phyloP scores from a whole-genome alignment of 2,113 vertebrate genomes.

The Pterocles gutturalis region DNA sequence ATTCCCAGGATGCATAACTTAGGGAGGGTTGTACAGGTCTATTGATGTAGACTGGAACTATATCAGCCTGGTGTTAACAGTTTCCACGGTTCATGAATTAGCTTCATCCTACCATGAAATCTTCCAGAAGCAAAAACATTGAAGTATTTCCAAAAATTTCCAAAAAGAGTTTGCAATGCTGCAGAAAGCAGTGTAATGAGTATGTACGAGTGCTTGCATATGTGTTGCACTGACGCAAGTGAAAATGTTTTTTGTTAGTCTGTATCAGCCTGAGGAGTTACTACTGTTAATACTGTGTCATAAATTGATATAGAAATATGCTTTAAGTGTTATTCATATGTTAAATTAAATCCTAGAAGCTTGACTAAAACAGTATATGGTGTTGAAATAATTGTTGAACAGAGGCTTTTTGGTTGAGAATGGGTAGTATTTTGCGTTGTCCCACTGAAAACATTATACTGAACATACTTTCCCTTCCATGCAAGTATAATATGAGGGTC shows the following conservation, averaged over 20 bases:
- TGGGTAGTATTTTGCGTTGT: neutral
- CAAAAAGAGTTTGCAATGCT: neutral
- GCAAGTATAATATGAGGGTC: neutral
- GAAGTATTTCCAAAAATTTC: neutral
- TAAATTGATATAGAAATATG: neutral
- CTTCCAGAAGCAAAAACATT: neutral
- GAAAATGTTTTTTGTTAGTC: neutral
- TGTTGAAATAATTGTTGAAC: neutral
- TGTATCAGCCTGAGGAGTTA: neutral
- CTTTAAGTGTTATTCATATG: neutral
- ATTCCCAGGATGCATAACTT: neutral
- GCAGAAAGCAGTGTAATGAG: neutral
- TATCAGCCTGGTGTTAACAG: neutral
- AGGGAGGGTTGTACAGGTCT: neutral
- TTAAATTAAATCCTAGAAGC: neutral
- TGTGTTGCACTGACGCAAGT: neutral
- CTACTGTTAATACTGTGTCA: neutral
- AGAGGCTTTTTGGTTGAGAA: neutral
- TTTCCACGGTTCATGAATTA: neutral
- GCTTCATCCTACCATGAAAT: neutral
- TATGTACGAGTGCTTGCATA: neutral
- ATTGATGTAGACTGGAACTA: neutral
- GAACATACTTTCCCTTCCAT: neutral
- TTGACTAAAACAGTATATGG: neutral
- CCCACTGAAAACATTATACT: neutral